Percentiles rank a stretch among this genome's conserved stretches.
Conservation (phyloP, 2,113 vertebrate genomes). For the Malurus melanocephalus region DNA sequence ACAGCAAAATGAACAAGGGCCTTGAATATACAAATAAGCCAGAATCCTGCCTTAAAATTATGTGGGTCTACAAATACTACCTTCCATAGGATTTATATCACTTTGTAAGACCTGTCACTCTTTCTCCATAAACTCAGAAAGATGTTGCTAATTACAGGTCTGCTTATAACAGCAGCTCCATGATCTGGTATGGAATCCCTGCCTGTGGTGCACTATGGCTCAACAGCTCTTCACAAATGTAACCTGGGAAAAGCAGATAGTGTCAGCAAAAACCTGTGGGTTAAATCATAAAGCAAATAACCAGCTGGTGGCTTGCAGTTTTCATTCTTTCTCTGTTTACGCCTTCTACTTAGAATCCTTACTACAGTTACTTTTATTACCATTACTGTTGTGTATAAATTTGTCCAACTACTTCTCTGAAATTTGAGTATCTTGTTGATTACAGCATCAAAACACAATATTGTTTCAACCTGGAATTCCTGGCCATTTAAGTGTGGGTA, state of each 20-base stretch:
- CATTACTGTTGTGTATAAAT: neutral
- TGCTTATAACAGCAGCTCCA: neutral
- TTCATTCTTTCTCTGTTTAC: neutral
- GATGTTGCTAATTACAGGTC: neutral
- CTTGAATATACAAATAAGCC: neutral
- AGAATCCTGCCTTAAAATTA: neutral
- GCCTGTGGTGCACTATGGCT: neutral
- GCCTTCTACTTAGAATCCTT: neutral
- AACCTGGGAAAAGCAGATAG: neutral
- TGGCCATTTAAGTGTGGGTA: neutral
- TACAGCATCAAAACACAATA: accelerated
- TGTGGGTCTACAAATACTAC: neutral
- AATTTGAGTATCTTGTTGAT: neutral
- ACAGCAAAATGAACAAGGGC: neutral
- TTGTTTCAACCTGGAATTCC: neutral
- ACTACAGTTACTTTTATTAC: neutral
- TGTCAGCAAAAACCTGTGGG: neutral
- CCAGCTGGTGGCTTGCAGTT: neutral
- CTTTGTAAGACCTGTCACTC: neutral
- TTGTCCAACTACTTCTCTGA: neutral
- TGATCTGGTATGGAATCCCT: neutral
- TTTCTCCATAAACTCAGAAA: neutral
- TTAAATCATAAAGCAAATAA: neutral
- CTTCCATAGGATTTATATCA: neutral
- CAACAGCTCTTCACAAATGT: neutral